phyloP scores from a whole-genome alignment of 2,888 invertebrate genomes.

The Uropetala carovei region DNA sequence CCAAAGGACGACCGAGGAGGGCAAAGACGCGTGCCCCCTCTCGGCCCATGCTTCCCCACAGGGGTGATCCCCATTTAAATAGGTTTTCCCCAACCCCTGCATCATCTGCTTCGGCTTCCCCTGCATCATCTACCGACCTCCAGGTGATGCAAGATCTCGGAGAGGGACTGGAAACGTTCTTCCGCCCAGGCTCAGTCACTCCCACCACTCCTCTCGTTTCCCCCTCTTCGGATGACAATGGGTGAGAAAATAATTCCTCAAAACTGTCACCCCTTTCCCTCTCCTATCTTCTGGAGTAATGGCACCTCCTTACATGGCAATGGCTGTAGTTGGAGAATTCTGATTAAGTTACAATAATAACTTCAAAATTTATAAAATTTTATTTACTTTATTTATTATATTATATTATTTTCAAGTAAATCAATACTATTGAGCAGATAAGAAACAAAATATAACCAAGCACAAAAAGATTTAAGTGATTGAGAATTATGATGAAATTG shows the following conservation, averaged over 20 bases:
- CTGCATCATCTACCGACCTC: constrained; percentile 68
- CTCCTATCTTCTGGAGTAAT: not conserved
- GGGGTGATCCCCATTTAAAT: constrained; percentile 70
- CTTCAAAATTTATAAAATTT: too few species aligned
- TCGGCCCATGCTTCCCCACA: constrained; percentile 81
- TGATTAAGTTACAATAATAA: too few species aligned
- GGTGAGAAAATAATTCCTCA: constrained; percentile 77
- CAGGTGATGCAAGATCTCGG: constrained; percentile 72
- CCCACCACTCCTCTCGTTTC: constrained; percentile 83
- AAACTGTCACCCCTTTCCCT: constrained; percentile 70
- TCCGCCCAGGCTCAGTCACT: constrained; percentile 83
- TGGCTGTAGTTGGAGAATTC: not conserved
- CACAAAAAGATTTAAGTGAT: too few species aligned
- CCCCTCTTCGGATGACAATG: constrained; percentile 83
- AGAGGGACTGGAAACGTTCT: constrained; percentile 86
- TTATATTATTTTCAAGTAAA: too few species aligned
- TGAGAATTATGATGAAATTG: too few species aligned
- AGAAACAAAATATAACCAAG: too few species aligned
- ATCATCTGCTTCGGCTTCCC: constrained; percentile 60
- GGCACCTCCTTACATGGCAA: not conserved
- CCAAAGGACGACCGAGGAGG: constrained; percentile 83
- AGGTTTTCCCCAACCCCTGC: constrained; percentile 67
- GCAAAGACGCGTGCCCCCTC: constrained; percentile 93
- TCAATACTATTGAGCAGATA: too few species aligned
- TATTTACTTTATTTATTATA: too few species aligned